Evolutionary conservation across 2,888 invertebrate species (phyloP).

Genomic region (Aporophyla lueneburgensis): DNA sequence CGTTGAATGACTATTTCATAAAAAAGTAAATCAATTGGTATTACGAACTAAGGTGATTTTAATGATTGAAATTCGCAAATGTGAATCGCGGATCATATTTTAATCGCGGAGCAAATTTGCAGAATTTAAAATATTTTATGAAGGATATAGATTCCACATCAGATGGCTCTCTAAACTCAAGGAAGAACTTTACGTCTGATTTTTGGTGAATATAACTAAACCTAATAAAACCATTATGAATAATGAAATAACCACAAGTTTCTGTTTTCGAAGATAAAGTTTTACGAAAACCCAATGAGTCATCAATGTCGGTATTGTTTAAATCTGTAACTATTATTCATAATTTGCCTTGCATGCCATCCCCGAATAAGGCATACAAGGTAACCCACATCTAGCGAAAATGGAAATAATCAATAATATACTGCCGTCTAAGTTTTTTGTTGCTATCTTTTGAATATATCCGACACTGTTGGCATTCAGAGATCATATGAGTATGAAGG

Average conservation of each 20-base stretch:
- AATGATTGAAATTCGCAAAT: too few relatives aligned
- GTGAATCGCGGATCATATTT: too few relatives aligned
- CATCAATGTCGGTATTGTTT: conserved; percentile 11
- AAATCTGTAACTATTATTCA: not conserved
- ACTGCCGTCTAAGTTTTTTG: not conserved
- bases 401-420: not conserved
- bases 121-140: not conserved
- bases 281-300: conserved; percentile 28
- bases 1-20: too few relatives aligned
- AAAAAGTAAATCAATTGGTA: too few relatives aligned
- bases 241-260: conserved; percentile 13
- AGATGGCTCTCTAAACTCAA: not conserved
- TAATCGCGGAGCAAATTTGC: too few relatives aligned
- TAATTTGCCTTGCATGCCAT: conserved; percentile 12
- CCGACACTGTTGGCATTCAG: not conserved
- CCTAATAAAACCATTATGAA: not conserved
- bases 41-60: too few relatives aligned
- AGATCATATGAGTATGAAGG: not conserved
- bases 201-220: not conserved
- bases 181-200: too few relatives aligned
- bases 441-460: not conserved
- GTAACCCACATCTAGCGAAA: conserved; percentile 22
- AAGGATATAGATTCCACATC: not conserved
- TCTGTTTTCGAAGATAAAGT: not conserved
- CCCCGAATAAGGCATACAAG: conserved; percentile 27